Percentiles rank a stretch among this genome's conserved stretches.
phyloP scores from a whole-genome alignment of 2,113 vertebrate genomes.

The Corvus hawaiiensis region DNA sequence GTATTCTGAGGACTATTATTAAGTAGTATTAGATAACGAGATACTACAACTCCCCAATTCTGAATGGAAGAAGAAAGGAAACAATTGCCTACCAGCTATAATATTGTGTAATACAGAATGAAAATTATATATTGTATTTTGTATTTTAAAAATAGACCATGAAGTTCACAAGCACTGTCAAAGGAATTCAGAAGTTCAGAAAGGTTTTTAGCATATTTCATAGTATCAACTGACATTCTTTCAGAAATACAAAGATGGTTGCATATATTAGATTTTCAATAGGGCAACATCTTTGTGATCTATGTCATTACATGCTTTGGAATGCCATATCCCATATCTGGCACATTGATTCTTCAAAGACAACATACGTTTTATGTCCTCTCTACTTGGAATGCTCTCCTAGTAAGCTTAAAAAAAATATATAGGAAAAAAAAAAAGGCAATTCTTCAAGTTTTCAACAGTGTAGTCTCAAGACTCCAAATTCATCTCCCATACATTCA shows the following conservation, averaged over 20 bases:
- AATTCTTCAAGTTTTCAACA: neutral
- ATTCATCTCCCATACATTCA: neutral
- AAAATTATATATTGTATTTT: constrained; percentile 23
- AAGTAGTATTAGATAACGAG: neutral
- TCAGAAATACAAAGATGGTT: constrained; percentile 1
- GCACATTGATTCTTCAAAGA: constrained; percentile 16
- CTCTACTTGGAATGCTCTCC: neutral
- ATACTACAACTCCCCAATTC: neutral
- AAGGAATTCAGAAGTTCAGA: constrained; percentile 28
- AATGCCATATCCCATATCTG: neutral
- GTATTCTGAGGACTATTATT: neutral
- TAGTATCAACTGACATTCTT: constrained; percentile 29
- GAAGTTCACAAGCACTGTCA: constrained; percentile 37
- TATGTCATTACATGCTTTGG: neutral
- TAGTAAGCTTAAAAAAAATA: neutral
- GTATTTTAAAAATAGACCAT: neutral
- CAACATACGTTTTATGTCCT: neutral
- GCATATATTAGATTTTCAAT: constrained; percentile 34
- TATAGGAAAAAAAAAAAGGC: neutral
- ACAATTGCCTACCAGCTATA: constrained; percentile 3
- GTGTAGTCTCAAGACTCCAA: neutral
- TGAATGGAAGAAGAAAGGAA: constrained; percentile 16
- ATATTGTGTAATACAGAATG: neutral
- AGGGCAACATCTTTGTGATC: constrained; percentile 20
- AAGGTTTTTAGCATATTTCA: constrained; percentile 25